phyloP scores from a whole-genome alignment of 2,113 vertebrate genomes.

The Halcyon malimbica region DNA sequence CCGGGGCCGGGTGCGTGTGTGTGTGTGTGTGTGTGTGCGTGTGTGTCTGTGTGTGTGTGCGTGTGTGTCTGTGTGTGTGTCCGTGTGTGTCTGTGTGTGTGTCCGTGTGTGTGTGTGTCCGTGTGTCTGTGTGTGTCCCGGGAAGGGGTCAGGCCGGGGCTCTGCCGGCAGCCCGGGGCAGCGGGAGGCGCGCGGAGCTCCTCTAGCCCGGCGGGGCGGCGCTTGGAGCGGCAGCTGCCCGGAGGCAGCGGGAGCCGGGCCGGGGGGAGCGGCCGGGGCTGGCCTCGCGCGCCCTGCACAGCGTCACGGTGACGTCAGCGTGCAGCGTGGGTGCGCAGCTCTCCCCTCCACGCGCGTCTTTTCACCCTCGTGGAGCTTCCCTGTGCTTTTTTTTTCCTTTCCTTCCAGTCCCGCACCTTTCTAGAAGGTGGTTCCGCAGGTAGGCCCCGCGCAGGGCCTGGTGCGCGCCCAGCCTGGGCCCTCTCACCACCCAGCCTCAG shows the following conservation, averaged over 20 bases:
- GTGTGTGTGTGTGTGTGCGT: too few relatives aligned
- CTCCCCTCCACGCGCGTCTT: accelerated
- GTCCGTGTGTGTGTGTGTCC: too few relatives aligned
- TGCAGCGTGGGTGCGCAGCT: accelerated
- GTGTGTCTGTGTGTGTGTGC: too few relatives aligned
- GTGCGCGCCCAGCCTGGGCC: neutral
- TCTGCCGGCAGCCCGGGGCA: neutral
- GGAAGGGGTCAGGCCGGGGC: neutral
- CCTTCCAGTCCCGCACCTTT: accelerated
- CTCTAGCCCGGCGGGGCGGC: neutral
- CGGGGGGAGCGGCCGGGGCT: neutral
- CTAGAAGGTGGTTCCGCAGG: accelerated
- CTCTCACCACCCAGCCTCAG: accelerated
- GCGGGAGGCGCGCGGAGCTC: neutral
- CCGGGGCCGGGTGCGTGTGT: too few relatives aligned
- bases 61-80: too few relatives aligned
- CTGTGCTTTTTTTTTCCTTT: too few relatives aligned
- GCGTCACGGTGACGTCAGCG: neutral
- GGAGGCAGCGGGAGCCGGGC: neutral
- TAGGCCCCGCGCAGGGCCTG: neutral
- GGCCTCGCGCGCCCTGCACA: too few relatives aligned
- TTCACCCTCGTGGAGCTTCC: accelerated
- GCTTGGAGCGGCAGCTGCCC: neutral
- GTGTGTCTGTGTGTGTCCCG: too few relatives aligned
- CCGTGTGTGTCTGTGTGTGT: too few relatives aligned